Evolutionary conservation across 2,797 vertebrate species (phyloP).

Genomic region (Pseudotriccus pelzelni): DNA sequence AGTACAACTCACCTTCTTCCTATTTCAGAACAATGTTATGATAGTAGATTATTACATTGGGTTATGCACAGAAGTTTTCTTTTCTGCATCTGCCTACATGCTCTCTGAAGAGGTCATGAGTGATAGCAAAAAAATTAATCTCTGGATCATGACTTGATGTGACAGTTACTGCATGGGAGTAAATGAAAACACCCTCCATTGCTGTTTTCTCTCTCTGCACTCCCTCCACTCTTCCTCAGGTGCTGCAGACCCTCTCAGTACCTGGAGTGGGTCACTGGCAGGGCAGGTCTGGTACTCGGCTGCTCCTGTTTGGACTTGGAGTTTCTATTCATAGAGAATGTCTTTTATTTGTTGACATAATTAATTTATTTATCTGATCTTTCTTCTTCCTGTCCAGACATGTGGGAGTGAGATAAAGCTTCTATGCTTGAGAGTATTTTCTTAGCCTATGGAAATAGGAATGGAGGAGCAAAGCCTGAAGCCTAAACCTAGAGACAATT

Average conservation of each 20-base stretch:
- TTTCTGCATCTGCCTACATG: not conserved
- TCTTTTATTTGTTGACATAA: not conserved
- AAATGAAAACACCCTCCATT: not conserved
- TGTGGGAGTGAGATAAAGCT: not conserved
- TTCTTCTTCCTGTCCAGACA: constrained; percentile 27
- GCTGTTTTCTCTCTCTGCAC: not conserved
- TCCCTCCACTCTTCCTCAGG: not conserved
- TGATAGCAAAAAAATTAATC: not conserved
- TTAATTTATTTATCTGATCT: constrained; percentile 26
- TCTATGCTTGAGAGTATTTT: not conserved
- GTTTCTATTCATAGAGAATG: not conserved
- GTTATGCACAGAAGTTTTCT: not conserved
- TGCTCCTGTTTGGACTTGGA: not conserved
- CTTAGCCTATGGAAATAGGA: not conserved
- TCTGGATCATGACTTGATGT: not conserved
- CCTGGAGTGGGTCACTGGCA: not conserved
- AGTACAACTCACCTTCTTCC: not conserved
- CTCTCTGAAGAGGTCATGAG: not conserved
- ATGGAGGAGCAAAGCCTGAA: not conserved
- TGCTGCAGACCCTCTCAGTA: not conserved
- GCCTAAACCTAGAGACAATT: not conserved
- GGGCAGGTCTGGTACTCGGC: not conserved
- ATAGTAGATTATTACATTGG: not conserved
- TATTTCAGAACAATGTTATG: not conserved
- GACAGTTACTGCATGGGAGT: not conserved